These are phyloP conservation scores for Leptogaster cylindrica DNA, from an alignment of 2,888 invertebrate species.

Conservation along the genomic window DNA sequence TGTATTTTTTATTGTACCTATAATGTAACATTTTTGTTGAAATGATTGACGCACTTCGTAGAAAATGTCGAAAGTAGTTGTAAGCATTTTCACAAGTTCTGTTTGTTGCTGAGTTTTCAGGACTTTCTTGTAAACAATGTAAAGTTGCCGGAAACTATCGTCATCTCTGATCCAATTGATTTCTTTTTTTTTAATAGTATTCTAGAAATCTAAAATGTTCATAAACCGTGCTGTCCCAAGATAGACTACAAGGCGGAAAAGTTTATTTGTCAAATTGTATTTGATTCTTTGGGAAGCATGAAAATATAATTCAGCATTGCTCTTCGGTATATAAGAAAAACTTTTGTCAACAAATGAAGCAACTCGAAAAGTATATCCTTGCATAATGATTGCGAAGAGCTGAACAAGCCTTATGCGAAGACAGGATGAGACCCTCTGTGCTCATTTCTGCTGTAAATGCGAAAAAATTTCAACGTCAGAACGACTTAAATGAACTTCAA, in stretches of 20 bases:
- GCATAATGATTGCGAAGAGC: constrained; percentile 42
- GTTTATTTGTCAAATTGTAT: constrained; percentile 44
- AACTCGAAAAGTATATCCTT: constrained; percentile 38
- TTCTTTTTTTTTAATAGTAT: constrained; percentile 13
- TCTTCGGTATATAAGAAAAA: constrained; percentile 40
- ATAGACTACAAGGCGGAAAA: constrained; percentile 4
- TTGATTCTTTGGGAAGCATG: constrained; percentile 41
- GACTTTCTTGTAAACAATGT: too few relatives aligned
- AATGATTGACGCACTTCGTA: too few relatives aligned
- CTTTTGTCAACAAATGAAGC: constrained; percentile 38
- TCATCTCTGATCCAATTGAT: constrained; percentile 8
- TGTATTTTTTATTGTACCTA: too few relatives aligned
- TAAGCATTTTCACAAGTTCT: too few relatives aligned
- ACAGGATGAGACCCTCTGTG: neutral
- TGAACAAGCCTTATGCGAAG: neutral
- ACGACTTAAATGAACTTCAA: constrained; percentile 39
- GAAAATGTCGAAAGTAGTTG: too few relatives aligned
- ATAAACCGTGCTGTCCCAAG: constrained; percentile 1
- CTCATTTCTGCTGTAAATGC: neutral
- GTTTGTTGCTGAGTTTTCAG: too few relatives aligned
- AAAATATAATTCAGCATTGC: constrained; percentile 42
- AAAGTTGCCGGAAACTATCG: constrained; percentile 11
- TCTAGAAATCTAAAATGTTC: neutral
- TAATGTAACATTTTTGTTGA: too few relatives aligned
- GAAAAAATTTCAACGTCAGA: constrained; percentile 39